Base-by-base conservation (phyloP, 1,140 invertebrate species). In the Potamilus streckersoni region DNA sequence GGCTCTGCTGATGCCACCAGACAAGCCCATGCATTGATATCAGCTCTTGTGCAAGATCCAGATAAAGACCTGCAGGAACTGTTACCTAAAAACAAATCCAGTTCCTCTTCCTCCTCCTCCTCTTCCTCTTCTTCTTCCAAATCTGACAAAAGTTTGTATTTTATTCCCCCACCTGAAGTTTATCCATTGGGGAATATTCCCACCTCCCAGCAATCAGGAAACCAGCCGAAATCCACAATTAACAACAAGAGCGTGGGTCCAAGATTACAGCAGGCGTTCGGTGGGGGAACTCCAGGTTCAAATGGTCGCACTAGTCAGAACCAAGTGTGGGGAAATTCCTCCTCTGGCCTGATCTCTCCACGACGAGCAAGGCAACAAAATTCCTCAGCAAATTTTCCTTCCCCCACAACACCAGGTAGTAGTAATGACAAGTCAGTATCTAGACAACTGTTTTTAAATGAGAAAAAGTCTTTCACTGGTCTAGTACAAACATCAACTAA, bases 1-100 rank as follows among this genome's bases (percentile, higher is more conserved):
- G 97, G 97, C 66, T 94, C 95, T n/a, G 92, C 93, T 20, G 97
- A 98, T 80, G 95, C 96, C 1, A 97, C 95, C 5, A 95, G 95
- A 87, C 95, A 97, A 88, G 97, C 97, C 66, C 94, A 96, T 84
- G 92, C 92, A 73, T 92, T 98, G 71, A 98, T 98, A 75, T 92
- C 94, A 61, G 92, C 95, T 19, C 92, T 98, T 67, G 96, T 97
- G 76, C 95, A 96, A 89, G 96, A 98, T 91, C 95, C 96, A 11
- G 96, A 98, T 75, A 95, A 95, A 13, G 96, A 98, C 88, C 94
- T 98, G 79, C 89, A 93, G 76, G 94, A 96, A 88, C 93, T 97
- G 90, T 88, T 97, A 82, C 94, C 79, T 92, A 94, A 89, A 70
- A 49, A 91, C 92, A 27, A 93, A 93, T 75, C 73, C 77, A 74